Base-by-base conservation (phyloP, 2,888 invertebrate genomes). In the Lochmaea crataegi region DNA sequence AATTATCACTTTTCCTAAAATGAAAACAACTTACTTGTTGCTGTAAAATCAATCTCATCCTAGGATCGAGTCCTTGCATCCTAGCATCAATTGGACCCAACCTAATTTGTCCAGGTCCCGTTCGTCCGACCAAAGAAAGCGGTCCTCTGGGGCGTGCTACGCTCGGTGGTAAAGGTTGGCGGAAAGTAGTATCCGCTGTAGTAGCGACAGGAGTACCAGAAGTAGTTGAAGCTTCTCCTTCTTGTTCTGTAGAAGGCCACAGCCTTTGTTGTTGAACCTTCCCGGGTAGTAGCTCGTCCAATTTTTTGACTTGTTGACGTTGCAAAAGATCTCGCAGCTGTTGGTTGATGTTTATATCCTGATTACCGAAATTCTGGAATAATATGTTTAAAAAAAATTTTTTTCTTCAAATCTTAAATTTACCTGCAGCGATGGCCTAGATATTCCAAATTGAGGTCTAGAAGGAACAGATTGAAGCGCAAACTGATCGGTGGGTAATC, bases 291-390 rank as follows among this genome's bases (percentile, higher is more conserved):
- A 86, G 75, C 61, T 86, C 85, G 83, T 90, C 90, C 77, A 90
- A 85, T 79, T 91, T 90, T 80, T 91, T 91, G 75, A 88, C 89
- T 67, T 88, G 91, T 74, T 94, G 94, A 65, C 94, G 88, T 84
- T 95, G 95, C 70, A 96, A 88, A 76, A 96, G 86, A 84, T 96
- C 95, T 41, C 96, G 88, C 60, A 96, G 88, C 82, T 96, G 96
- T 5, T 93, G 89, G 82, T 93, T 93, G 82, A 92, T 89, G 81
- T 91, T 90, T 58, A 88, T 89, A 70, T 88, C 88, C 65, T 80
- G 82, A 69, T 48, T 76, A 10, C 78, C 75, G 66, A 81, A 82
- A 60, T 72, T 77, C 82, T 85, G 79, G 53, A 80, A 76, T 69
- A 32, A 14, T 26, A 45, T 14, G n/a, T 22, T 41, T 72, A 38